Percentiles rank a stretch among this genome's conserved stretches.
Conservation (phyloP, 2,888 invertebrate species). For the Hypercompe scribonia region DNA sequence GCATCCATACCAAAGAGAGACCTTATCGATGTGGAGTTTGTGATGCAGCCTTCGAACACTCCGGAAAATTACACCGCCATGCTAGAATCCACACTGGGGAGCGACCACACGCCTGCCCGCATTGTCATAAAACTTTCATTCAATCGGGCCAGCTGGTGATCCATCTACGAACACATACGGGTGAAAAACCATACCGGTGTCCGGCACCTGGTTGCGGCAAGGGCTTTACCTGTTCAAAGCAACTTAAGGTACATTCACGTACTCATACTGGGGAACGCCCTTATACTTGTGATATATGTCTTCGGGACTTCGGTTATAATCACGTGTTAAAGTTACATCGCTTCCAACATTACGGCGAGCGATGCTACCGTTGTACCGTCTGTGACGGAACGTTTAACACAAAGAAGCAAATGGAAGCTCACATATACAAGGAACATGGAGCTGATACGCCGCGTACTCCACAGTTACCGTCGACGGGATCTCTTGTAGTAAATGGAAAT, state of each 20-base stretch:
- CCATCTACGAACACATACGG: slow-evolving; percentile 96
- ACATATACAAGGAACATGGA: slow-evolving; percentile 88
- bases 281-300: slow-evolving; percentile 96
- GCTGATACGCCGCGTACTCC: slow-evolving; percentile 82
- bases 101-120: slow-evolving; percentile 94
- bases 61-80: slow-evolving; percentile 95
- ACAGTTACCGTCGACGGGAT: slow-evolving; percentile 65
- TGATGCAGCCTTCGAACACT: slow-evolving; percentile 95
- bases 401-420: slow-evolving; percentile 96
- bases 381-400: slow-evolving; percentile 96
- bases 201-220: slow-evolving; percentile 94
- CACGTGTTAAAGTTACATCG: slow-evolving; percentile 96
- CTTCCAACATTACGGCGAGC: slow-evolving; percentile 96
- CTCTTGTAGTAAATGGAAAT: slow-evolving; percentile 69
- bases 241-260: slow-evolving; percentile 95
- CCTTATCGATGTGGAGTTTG: slow-evolving; percentile 96
- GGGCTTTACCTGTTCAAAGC: slow-evolving; percentile 96
- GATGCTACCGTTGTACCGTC: slow-evolving; percentile 96
- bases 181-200: slow-evolving; percentile 94
- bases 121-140: slow-evolving; percentile 96
- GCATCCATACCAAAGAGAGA: slow-evolving; percentile 96
- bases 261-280: slow-evolving; percentile 97
- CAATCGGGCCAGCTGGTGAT: slow-evolving; percentile 96
- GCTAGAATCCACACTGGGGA: slow-evolving; percentile 97
- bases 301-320: slow-evolving; percentile 96